These are phyloP conservation scores for Rana temporaria DNA, from an alignment of 2,113 vertebrate species.

Conservation along the genomic window DNA sequence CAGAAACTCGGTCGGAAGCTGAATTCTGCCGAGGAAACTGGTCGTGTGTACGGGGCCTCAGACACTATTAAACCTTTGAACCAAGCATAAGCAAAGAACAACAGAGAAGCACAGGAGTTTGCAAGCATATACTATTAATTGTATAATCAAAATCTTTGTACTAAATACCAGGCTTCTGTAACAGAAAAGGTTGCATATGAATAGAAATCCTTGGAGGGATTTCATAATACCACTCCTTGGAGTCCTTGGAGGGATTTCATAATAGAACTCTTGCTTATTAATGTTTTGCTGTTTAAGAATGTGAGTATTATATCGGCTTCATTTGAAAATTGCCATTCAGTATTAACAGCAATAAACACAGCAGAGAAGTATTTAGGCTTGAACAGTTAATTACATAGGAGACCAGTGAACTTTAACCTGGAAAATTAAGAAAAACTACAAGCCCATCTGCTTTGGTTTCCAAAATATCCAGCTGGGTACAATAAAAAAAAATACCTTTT, in stretches of 20 bases:
- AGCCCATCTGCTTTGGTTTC: constrained; percentile 33
- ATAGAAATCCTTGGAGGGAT: too few species aligned
- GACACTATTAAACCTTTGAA: too few species aligned
- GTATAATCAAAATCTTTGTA: too few species aligned
- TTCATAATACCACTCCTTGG: too few species aligned
- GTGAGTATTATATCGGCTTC: not conserved
- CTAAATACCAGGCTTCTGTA: too few species aligned
- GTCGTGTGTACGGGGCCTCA: too few species aligned
- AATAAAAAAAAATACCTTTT: constrained; percentile 13
- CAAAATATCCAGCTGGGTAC: constrained; percentile 32
- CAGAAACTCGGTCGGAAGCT: too few species aligned
- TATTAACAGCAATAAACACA: constrained; percentile 33
- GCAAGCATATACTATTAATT: too few species aligned
- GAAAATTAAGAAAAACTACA: constrained; percentile 22
- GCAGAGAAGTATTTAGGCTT: constrained; percentile 19
- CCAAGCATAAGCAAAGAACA: not conserved
- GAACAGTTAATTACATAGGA: constrained; percentile 42
- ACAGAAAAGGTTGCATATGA: too few species aligned
- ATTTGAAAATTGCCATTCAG: constrained; percentile 14
- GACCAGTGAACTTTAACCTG: constrained; percentile 46
- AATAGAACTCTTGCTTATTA: constrained; percentile 17
- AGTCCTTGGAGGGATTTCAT: constrained; percentile 29
- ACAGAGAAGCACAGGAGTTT: too few species aligned
- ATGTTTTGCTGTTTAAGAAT: constrained; percentile 27
- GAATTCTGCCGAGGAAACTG: too few species aligned